A percentile compares a stretch with the other conserved stretches of the same genome.
phyloP scores from a whole-genome alignment of 2,113 vertebrate species.

The Carollia perspicillata region DNA sequence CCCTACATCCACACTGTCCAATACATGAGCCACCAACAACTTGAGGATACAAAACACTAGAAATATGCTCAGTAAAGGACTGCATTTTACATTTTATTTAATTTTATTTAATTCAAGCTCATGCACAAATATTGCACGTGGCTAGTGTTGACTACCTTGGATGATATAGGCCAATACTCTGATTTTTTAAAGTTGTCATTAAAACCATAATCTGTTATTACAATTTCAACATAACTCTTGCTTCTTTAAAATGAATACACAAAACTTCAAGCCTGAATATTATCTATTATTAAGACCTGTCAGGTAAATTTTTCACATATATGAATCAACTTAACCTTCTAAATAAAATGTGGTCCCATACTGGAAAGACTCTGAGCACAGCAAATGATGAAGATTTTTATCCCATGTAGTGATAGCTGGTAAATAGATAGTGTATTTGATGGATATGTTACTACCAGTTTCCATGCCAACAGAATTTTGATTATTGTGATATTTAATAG shows the following conservation, averaged over 20 bases:
- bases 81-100: not conserved
- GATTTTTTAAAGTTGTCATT: not conserved
- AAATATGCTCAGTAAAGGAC: not conserved
- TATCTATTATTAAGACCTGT: not conserved
- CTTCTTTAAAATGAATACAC: not conserved
- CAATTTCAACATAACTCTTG: not conserved
- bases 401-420: not conserved
- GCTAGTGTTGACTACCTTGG: not conserved
- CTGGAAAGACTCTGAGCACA: not conserved
- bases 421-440: not conserved
- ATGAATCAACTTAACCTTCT: not conserved
- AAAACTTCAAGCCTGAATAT: not conserved
- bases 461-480: constrained; percentile 21
- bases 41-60: not conserved
- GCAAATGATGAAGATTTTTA: not conserved
- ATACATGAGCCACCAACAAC: not conserved
- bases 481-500: constrained; percentile 31
- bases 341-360: not conserved
- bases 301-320: constrained; percentile 5
- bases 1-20: not conserved
- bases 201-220: not conserved
- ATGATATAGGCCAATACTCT: not conserved
- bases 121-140: not conserved
- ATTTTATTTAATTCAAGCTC: not conserved
- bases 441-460: not conserved